Evolutionary conservation across 2,888 invertebrate species (phyloP).

Genomic region (Entomobrya multifasciata): DNA sequence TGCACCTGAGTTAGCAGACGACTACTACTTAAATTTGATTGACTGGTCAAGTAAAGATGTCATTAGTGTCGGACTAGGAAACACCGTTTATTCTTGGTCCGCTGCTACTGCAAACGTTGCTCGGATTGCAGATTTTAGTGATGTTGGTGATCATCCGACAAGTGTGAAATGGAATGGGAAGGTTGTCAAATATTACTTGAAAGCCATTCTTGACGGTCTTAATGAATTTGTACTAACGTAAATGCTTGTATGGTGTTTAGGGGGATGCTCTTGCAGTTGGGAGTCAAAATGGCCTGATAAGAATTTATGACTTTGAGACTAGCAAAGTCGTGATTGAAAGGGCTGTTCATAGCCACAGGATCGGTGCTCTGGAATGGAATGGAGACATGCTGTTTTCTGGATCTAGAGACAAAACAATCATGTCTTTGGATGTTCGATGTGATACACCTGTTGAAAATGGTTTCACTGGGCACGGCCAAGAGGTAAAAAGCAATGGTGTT

Average conservation of each 20-base stretch:
- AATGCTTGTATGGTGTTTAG: conserved; percentile 78
- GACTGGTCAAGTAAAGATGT: conserved; percentile 65
- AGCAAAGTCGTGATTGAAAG: conserved; percentile 93
- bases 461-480: conserved; percentile 94
- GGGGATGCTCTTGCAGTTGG: conserved; percentile 98
- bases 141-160: conserved; percentile 96
- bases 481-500: conserved; percentile 84
- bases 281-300: conserved; percentile 96
- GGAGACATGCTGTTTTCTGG: conserved; percentile 97
- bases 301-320: conserved; percentile 98
- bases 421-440: conserved; percentile 95
- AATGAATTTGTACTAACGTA: no score
- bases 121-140: conserved; percentile 95
- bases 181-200: conserved; percentile 80
- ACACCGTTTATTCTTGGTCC: conserved; percentile 98
- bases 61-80: conserved; percentile 83
- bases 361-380: conserved; percentile 98
- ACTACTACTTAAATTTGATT: conserved; percentile 69
- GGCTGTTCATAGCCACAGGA: conserved; percentile 93
- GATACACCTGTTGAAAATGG: conserved; percentile 89
- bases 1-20: conserved; percentile 67
- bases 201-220: no score
- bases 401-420: conserved; percentile 94
- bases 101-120: conserved; percentile 99
- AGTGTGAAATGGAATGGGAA: conserved; percentile 99